A percentile compares a stretch with the other conserved stretches of the same genome.
Evolutionary conservation across 2,797 vertebrate genomes (phyloP).

Genomic region (Alosa sapidissima): DNA sequence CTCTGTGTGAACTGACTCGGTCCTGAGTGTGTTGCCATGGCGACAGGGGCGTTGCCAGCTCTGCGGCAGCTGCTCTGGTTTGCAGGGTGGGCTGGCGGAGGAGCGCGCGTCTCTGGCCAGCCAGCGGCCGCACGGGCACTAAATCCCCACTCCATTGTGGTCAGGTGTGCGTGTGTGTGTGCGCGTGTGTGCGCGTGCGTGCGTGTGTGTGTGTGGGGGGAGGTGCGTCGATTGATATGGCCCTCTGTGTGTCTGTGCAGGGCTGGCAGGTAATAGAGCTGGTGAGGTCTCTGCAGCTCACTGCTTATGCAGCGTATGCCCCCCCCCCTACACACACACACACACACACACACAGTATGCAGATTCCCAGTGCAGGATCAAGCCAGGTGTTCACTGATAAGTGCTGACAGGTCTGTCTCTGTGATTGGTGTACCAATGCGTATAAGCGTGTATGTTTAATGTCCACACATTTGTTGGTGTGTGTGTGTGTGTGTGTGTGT

Average conservation of each 20-base stretch:
- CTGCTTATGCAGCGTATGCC: not conserved
- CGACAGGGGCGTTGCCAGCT: slow-evolving; percentile 23
- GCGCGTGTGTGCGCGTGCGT: not conserved
- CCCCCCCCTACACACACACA: not conserved
- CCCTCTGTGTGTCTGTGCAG: not conserved
- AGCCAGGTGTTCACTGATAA: slow-evolving; percentile 21
- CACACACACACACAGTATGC: not conserved
- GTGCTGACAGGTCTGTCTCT: slow-evolving; percentile 16
- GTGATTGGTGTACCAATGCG: not conserved
- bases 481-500: slow-evolving; percentile 17
- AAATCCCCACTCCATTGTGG: slow-evolving; percentile 16
- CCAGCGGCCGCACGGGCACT: not conserved
- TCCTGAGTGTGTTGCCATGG: slow-evolving; percentile 23
- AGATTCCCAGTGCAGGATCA: not conserved
- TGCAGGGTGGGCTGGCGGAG: not conserved
- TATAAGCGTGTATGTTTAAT: slow-evolving; percentile 8
- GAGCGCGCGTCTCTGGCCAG: not conserved
- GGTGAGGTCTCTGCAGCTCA: not conserved
- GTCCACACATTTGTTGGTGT: not conserved
- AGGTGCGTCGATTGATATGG: not conserved
- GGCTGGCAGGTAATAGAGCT: not conserved
- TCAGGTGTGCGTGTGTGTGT: not conserved
- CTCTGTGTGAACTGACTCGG: slow-evolving; percentile 15
- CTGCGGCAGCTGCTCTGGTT: slow-evolving; percentile 9
- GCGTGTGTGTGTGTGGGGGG: not conserved